These are phyloP conservation scores for Porites lutea DNA, from an alignment of 64 coral and sea anemone species.

Conservation along the genomic window DNA sequence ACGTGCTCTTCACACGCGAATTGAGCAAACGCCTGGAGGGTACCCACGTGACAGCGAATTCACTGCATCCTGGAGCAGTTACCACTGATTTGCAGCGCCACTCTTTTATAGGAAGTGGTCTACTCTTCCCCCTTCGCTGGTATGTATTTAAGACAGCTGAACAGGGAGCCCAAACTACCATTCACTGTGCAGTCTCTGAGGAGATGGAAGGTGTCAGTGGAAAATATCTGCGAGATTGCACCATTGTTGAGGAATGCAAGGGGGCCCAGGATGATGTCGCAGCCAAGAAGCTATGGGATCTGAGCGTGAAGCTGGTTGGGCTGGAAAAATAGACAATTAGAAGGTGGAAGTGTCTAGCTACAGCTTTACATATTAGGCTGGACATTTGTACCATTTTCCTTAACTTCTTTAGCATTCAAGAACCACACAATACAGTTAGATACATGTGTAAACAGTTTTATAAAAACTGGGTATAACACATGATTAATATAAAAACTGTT, in stretches of 20 bases:
- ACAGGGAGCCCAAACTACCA: constrained; percentile 88
- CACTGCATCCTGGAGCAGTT: constrained; percentile 60
- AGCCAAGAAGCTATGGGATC: constrained; percentile 82
- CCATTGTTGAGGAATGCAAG: constrained; percentile 26
- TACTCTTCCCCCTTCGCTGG: not conserved
- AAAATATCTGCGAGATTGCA: constrained; percentile 82
- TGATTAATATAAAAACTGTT: no score
- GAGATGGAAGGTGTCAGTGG: constrained; percentile 75
- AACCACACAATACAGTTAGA: no score
- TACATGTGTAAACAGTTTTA: no score
- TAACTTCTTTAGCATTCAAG: no score
- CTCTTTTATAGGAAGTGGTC: not conserved
- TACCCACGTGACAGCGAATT: constrained; percentile 48
- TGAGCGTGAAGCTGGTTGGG: constrained; percentile 75
- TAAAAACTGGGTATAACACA: no score
- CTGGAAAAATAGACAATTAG: constrained; percentile 19
- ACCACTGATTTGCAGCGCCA: constrained; percentile 33
- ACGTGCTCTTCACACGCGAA: constrained; percentile 62
- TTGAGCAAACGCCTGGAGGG: constrained; percentile 27
- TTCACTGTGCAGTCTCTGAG: constrained; percentile 87
- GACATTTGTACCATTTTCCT: no score
- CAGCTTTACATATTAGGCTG: no score
- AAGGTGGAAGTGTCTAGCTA: no score
- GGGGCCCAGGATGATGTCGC: constrained; percentile 72
- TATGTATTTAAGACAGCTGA: not conserved